These are phyloP conservation scores for Drosophila sp. DNA, from an alignment of 1,140 invertebrate genomes.

Conservation along the genomic window DNA sequence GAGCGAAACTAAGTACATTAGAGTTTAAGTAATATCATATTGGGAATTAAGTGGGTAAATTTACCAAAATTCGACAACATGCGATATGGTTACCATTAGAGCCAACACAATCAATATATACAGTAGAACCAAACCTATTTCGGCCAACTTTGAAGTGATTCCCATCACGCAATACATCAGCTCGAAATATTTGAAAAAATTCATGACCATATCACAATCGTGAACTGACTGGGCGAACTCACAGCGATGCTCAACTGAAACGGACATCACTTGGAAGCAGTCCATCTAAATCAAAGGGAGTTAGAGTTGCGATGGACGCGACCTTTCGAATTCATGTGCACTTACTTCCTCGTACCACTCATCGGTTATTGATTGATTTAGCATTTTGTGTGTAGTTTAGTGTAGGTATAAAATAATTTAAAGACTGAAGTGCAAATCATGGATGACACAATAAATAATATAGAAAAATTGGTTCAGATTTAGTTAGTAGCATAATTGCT, in stretches of 20 bases:
- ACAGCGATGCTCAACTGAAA: not conserved
- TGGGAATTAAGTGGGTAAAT: not conserved
- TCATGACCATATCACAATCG: not conserved
- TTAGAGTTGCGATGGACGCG: not conserved
- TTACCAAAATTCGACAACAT: constrained; percentile 2
- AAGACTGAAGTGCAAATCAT: not conserved
- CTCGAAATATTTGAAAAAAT: constrained; percentile 9
- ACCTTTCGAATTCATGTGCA: not conserved
- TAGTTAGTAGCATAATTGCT: not conserved
- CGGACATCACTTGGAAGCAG: constrained; percentile 2
- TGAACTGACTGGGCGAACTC: not conserved
- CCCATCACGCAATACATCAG: constrained; percentile 5
- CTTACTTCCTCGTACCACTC: not conserved
- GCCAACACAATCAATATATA: not conserved
- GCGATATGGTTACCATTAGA: not conserved
- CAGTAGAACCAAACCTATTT: not conserved
- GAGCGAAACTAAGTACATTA: constrained; percentile 26
- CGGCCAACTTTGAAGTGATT: not conserved
- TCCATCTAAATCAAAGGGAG: not conserved
- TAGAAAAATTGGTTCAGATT: not conserved
- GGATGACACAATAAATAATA: not conserved
- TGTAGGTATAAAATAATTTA: not conserved
- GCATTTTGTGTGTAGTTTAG: not conserved
- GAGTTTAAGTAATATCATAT: not conserved
- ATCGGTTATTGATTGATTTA: not conserved